Base-by-base conservation (phyloP, 2,888 invertebrate species). In the Seira musarum region DNA sequence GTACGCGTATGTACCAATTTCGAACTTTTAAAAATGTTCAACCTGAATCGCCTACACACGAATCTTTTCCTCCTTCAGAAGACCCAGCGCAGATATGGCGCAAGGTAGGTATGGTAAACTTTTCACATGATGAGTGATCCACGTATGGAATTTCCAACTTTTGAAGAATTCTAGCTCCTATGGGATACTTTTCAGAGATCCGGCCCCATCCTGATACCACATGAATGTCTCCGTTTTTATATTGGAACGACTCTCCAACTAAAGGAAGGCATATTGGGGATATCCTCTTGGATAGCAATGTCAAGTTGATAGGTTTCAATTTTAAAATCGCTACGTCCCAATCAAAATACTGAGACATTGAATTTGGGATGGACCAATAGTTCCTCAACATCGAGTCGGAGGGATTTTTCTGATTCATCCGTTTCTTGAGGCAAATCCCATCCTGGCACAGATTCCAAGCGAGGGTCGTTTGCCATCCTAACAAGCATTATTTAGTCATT, bases 121-220 rank as follows among this genome's bases (percentile, higher is more conserved):
- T 0, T 17, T 24, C 19, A 46, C 78, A 78, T 2, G 22, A 13
- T 10, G 40, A 13, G n/a, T 60, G 53, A n/a, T 67, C 60, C 40
- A 67, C 5, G 30, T 25, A 78, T 2, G 61, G 66, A 1, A 78
- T 49, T 19, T 63, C 67, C 5, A 78, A 17, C 17, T 72, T 78
- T 49, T 72, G 66, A 19, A 78, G 67, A 3, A 61, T 25, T 22
- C 78, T 22, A 2, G 49, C 6, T 17, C 66, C 67, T 17, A 30
- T 70, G 2, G 46, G 25, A 0, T 49, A 13, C 25, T 25, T 22
- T 67, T 78, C 71, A 35, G 8, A 19, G 1, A 22, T 13, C 6
- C 13, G 13, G 13, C 78, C 78, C 78, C 78, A 78, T 30, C 78
- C 78, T n/a, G 72, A 46, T 2, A 72, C 78, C 2, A 65, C 24